phyloP scores from a whole-genome alignment of 2,113 vertebrate species.

The Caloenas nicobarica region DNA sequence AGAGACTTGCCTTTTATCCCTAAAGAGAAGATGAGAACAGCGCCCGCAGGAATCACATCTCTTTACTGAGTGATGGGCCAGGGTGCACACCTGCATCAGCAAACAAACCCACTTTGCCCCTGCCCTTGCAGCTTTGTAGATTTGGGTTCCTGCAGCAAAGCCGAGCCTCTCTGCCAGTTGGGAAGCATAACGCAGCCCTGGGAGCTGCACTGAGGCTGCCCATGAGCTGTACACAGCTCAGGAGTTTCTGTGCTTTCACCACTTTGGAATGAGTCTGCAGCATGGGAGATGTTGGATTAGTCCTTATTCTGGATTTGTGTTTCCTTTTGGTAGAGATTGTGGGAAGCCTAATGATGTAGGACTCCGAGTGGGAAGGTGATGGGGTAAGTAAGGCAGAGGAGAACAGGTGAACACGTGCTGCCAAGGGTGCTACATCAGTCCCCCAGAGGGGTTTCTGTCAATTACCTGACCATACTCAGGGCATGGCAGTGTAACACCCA shows the following conservation, averaged over 20 bases:
- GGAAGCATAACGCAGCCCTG: background rate
- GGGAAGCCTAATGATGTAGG: background rate
- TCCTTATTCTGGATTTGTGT: background rate
- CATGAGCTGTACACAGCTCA: background rate
- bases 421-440: background rate
- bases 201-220: background rate
- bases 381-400: background rate
- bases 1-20: background rate
- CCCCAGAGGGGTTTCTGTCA: rapidly evolving
- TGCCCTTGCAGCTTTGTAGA: background rate
- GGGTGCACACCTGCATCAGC: background rate
- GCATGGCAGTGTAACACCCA: background rate
- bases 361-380: background rate
- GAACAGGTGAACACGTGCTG: rapidly evolving
- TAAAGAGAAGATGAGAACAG: background rate
- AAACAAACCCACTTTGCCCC: background rate
- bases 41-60: background rate
- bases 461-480: background rate
- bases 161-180: background rate
- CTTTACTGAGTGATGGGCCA: background rate
- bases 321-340: background rate
- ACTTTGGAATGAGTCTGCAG: background rate
- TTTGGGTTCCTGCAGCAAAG: background rate
- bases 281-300: background rate
- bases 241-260: background rate